These are phyloP conservation scores for Cyrtorhinus lividipennis DNA, from an alignment of 1,140 invertebrate species.

Conservation along the genomic window DNA sequence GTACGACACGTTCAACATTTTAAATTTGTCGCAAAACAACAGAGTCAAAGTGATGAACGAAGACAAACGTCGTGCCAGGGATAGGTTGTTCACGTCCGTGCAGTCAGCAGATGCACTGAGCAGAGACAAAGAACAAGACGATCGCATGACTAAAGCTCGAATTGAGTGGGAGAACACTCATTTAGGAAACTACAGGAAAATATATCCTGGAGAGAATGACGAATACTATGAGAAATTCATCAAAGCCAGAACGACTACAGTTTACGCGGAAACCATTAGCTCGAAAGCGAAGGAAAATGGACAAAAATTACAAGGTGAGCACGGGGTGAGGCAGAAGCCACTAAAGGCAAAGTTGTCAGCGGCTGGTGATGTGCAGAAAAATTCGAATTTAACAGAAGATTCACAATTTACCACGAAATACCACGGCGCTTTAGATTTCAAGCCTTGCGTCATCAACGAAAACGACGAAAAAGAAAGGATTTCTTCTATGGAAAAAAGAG, in stretches of 20 bases:
- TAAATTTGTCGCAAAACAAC: conserved; percentile 66
- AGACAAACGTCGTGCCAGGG: conserved; percentile 37
- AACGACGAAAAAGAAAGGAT: conserved; percentile 2
- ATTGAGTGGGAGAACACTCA: conserved; percentile 63
- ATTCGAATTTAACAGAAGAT: not conserved
- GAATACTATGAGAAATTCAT: conserved; percentile 55
- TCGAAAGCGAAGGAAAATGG: not conserved
- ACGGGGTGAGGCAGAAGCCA: not conserved
- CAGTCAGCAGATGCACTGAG: conserved; percentile 1
- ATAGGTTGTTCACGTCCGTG: conserved; percentile 26
- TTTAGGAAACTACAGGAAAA: conserved; percentile 54
- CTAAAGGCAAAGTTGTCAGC: not conserved
- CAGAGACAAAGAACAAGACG: not conserved
- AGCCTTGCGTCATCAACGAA: conserved; percentile 4
- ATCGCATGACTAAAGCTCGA: conserved; percentile 24
- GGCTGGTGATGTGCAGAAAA: not conserved
- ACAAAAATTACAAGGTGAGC: not conserved
- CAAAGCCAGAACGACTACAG: not conserved
- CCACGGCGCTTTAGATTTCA: not conserved
- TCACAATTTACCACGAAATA: not conserved
- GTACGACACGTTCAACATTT: conserved; percentile 65
- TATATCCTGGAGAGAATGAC: conserved; percentile 34
- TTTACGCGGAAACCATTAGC: not conserved
- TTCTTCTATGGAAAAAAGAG: conserved; percentile 1
- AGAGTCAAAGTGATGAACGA: conserved; percentile 56